These are phyloP conservation scores for Temnothorax nylanderi DNA, from an alignment of 1,140 invertebrate species.

Conservation along the genomic window DNA sequence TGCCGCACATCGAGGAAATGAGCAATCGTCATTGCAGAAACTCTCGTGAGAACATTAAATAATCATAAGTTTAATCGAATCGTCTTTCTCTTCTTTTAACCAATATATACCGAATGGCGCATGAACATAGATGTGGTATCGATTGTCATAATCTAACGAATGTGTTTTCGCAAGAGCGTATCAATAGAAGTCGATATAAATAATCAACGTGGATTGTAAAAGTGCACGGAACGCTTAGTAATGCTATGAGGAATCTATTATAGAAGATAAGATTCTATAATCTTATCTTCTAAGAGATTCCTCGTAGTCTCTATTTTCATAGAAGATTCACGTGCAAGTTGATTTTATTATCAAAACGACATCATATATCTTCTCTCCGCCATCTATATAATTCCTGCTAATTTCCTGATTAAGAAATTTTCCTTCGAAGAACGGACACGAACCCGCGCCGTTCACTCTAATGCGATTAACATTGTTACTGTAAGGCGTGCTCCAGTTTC, in stretches of 20 bases:
- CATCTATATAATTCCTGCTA: conserved; percentile 12
- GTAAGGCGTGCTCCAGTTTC: conserved; percentile 7
- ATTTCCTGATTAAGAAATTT: conserved; percentile 41
- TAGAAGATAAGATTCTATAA: background rate
- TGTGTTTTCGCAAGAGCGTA: background rate
- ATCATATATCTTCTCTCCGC: too few relatives aligned
- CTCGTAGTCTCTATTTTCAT: background rate
- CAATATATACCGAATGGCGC: background rate
- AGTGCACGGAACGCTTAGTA: background rate
- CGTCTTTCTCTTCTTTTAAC: background rate
- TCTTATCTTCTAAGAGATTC: conserved; percentile 1
- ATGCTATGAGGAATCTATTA: too few relatives aligned
- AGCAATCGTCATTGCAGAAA: conserved; percentile 38
- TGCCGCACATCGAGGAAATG: background rate
- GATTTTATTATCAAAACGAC: conserved; percentile 20
- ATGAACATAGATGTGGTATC: background rate
- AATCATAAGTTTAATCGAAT: conserved; percentile 29
- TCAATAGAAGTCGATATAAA: background rate
- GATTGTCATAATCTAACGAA: background rate
- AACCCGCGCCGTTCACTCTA: background rate
- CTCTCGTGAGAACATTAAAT: conserved; percentile 19
- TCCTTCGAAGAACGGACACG: conserved; percentile 5
- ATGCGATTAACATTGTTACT: conserved; percentile 31
- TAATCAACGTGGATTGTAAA: background rate
- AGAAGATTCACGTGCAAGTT: background rate